Conservation (phyloP, 2,113 vertebrate species). For the Cathartes aura region DNA sequence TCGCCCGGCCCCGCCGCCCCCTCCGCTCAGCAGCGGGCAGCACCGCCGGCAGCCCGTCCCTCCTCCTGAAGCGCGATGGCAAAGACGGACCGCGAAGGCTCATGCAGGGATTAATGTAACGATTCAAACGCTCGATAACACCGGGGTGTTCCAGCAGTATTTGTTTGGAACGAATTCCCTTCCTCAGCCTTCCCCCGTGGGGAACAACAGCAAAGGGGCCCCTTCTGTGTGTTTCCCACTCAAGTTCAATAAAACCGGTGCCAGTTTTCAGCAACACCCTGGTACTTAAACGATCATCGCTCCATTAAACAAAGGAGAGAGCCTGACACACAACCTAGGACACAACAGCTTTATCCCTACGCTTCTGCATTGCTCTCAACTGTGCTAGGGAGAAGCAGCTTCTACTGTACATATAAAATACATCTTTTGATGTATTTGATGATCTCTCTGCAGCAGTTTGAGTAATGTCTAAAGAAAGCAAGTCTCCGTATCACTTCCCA, state of each 20-base stretch:
- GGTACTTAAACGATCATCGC: neutral
- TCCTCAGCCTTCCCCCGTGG: neutral
- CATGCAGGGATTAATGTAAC: rapidly evolving
- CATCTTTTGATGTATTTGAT: no score
- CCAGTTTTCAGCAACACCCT: neutral
- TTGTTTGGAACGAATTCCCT: neutral
- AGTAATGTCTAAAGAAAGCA: neutral
- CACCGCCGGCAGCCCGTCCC: no score
- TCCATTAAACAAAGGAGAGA: neutral
- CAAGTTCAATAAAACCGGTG: neutral
- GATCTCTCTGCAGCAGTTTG: neutral
- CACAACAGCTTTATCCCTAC: rapidly evolving
- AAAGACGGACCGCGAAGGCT: no score
- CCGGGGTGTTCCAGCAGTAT: neutral
- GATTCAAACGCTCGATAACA: neutral
- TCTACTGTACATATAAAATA: rapidly evolving
- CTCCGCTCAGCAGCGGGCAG: no score
- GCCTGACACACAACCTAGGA: rapidly evolving
- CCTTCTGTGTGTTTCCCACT: neutral
- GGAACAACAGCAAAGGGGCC: neutral
- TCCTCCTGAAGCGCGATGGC: neutral
- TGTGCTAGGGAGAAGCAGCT: neutral
- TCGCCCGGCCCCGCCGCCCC: neutral
- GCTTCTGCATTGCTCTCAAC: rapidly evolving
- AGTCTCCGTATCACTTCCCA: neutral